Evolutionary conservation across 2,113 vertebrate species (phyloP).

Genomic region (Pelusios castaneus): DNA sequence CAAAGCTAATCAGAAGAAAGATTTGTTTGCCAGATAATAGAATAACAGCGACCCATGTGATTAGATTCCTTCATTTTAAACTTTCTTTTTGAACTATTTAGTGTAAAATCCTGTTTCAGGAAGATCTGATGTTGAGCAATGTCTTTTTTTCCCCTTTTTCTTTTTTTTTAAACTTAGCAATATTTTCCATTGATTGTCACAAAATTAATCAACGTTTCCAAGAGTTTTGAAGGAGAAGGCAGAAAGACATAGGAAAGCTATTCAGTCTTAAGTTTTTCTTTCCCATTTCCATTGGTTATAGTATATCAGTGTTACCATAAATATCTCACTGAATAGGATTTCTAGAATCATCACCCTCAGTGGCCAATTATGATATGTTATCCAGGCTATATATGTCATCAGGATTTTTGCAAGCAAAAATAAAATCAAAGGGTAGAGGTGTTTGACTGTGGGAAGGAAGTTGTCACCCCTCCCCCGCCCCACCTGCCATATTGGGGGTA

Average conservation of each 20-base stretch:
- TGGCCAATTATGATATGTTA: neutral
- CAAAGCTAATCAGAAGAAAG: neutral
- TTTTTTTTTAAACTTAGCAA: neutral
- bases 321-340: neutral
- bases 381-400: neutral
- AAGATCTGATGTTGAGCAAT: neutral
- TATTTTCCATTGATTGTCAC: neutral
- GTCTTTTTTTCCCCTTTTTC: neutral
- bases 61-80: conserved; percentile 1
- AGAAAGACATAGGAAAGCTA: neutral
- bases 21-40: neutral
- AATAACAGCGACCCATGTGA: neutral
- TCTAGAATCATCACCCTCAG: neutral
- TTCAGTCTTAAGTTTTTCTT: neutral
- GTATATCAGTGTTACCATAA: neutral
- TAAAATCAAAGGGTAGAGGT: neutral
- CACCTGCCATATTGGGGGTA: neutral
- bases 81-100: neutral
- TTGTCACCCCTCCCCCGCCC: neutral
- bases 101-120: neutral
- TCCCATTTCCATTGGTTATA: neutral
- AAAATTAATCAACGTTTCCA: neutral
- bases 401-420: neutral
- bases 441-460: neutral
- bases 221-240: neutral